Evolutionary conservation across 2,113 vertebrate genomes (phyloP).

Genomic region (Phalacrocorax carbo): DNA sequence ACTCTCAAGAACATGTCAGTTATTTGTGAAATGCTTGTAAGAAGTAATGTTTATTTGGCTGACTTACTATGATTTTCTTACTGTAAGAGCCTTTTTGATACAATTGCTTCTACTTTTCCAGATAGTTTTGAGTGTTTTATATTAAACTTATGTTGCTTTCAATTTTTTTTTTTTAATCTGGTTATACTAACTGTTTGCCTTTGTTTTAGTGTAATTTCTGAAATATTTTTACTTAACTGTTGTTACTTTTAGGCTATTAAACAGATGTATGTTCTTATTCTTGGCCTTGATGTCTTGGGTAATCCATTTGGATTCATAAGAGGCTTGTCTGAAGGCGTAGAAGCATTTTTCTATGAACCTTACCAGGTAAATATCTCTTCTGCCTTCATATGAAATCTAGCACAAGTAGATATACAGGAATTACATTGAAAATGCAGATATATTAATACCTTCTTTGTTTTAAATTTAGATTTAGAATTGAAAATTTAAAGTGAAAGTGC

Average conservation of each 20-base stretch:
- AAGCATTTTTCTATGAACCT: constrained; percentile 97
- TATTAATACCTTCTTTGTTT: not conserved
- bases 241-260: constrained; percentile 87
- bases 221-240: not conserved
- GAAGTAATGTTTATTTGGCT: not conserved
- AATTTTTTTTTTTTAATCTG: not conserved
- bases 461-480: not conserved
- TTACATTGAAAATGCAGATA: not conserved
- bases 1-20: not conserved
- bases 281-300: constrained; percentile 97
- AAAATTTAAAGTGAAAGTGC: not conserved
- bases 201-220: not conserved
- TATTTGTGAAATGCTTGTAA: not conserved
- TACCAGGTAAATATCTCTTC: constrained; percentile 84
- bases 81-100: not conserved
- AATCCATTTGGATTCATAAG: constrained; percentile 96
- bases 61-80: not conserved
- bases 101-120: not conserved
- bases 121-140: not conserved
- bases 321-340: constrained; percentile 94
- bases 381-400: not conserved
- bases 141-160: not conserved
- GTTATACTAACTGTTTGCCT: not conserved
- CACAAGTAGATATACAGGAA: not conserved
- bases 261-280: constrained; percentile 96